Evolutionary conservation across 1,140 invertebrate genomes (phyloP).

Genomic region (Diploscapter pachys): DNA sequence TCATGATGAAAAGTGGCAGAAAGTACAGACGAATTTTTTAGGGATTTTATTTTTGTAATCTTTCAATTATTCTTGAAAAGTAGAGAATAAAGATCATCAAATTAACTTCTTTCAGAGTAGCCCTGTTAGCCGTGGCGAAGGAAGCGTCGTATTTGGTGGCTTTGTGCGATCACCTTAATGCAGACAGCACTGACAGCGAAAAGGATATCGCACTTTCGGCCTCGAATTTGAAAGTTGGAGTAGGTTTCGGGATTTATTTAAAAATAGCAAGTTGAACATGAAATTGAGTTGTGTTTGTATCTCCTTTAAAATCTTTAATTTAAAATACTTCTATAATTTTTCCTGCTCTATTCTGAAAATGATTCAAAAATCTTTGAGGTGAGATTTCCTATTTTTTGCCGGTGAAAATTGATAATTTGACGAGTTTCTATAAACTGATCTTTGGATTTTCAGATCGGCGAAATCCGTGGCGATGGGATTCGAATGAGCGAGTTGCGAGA

Average conservation of each 20-base stretch:
- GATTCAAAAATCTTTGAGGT: too few species aligned
- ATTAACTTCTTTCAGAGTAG: neutral
- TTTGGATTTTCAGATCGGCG: neutral
- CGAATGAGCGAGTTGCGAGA: neutral
- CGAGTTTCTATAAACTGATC: neutral
- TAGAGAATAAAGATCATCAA: neutral
- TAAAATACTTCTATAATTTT: neutral
- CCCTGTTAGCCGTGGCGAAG: constrained; percentile 1
- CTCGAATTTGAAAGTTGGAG: neutral
- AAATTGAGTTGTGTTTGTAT: neutral
- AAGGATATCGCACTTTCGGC: neutral
- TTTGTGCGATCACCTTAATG: neutral
- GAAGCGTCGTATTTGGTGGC: neutral
- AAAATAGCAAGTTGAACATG: neutral
- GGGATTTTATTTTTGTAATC: too few species aligned
- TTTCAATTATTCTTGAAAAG: too few species aligned
- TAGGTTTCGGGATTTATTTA: neutral
- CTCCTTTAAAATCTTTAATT: neutral
- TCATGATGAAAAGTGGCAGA: too few species aligned
- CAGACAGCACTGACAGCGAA: neutral
- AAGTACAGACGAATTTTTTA: too few species aligned
- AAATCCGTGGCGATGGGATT: neutral
- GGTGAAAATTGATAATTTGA: too few species aligned
- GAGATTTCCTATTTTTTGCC: too few species aligned
- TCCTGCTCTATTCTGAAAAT: too few species aligned